Evolutionary conservation across 2,113 vertebrate genomes (phyloP), one percentile per base, ranked within the genome.

Genomic region (Spea bombifrons): DNA sequence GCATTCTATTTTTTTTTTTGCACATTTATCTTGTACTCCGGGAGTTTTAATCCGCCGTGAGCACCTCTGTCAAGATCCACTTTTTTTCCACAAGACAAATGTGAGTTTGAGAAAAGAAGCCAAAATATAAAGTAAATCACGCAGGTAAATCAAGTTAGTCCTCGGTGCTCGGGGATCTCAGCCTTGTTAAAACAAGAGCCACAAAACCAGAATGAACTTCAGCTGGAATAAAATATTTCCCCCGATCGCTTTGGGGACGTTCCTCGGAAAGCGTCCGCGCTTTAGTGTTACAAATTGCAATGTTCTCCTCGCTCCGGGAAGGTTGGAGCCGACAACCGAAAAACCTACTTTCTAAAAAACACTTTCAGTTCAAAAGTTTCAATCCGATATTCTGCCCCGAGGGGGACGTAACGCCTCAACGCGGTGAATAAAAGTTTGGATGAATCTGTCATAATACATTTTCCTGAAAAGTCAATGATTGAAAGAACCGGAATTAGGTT

Each of bases 281-380:
- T 43, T 46, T 47, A n/a, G 10, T 43, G 4, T 44, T 30, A 47
- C 44, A 5, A 10, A 67, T 12, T 67, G 66, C 30, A 47, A 30
- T 67, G 4, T 46, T 15, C 66, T 46, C 10, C 44, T 47, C 44
- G 12, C 45, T 9, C 44, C 1, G 66, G 43, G 43, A 46, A 67
- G 43, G 1, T 46, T 67, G 7, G 45, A 67, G 46, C 46, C 66
- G 9, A 46, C 66, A 45, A 67, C 13, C 46, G 44, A 46, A 67
- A 67, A 67, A 30, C 4, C 66, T 12, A 13, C n/a, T 67, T 67
- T 67, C 66, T 44, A 46, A 67, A 66, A 67, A 6, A 1, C 66
- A 67, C 44, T 67, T 67, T 13, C 66, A 67, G 7, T 67, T 67
- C 43, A 67, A 67, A 67, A 67, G 66, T 67, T 67, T 46, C 43